phyloP scores from a whole-genome alignment of 2,888 invertebrate species.

The Yponomeuta malinellus region DNA sequence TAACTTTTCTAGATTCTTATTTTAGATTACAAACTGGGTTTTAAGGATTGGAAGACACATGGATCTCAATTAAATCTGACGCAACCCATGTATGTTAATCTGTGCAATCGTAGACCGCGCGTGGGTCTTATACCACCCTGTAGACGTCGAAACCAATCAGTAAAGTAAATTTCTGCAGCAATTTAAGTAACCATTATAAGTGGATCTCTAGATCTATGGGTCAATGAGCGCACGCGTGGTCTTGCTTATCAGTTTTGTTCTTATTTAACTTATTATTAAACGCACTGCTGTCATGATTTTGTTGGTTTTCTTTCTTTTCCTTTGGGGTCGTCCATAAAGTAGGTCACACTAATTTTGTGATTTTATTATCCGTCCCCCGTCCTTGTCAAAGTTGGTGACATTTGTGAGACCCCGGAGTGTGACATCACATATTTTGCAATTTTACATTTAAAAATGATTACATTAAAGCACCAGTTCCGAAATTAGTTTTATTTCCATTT shows the following conservation, averaged over 20 bases:
- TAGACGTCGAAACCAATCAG: background rate
- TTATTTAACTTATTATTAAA: constrained; percentile 2
- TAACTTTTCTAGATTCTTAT: background rate
- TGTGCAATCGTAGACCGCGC: background rate
- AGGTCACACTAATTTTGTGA: no score
- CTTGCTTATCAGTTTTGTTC: background rate
- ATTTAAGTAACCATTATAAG: background rate
- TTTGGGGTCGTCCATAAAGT: background rate
- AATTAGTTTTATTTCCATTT: no score
- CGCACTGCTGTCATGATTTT: background rate
- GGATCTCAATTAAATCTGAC: background rate
- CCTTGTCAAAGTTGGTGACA: no score
- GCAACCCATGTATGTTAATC: background rate
- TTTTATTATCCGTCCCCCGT: no score
- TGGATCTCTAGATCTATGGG: background rate
- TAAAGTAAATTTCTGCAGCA: background rate
- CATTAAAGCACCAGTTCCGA: no score
- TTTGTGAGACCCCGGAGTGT: no score
- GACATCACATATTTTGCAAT: no score
- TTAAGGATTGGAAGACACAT: background rate
- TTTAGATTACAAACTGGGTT: background rate
- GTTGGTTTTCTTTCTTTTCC: background rate
- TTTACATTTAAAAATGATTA: no score
- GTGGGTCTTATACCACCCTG: background rate
- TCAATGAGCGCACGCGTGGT: background rate